A percentile compares a stretch with the other conserved stretches of the same genome.
Conservation (phyloP, 2,797 vertebrate genomes). For the Carduelis carduelis region DNA sequence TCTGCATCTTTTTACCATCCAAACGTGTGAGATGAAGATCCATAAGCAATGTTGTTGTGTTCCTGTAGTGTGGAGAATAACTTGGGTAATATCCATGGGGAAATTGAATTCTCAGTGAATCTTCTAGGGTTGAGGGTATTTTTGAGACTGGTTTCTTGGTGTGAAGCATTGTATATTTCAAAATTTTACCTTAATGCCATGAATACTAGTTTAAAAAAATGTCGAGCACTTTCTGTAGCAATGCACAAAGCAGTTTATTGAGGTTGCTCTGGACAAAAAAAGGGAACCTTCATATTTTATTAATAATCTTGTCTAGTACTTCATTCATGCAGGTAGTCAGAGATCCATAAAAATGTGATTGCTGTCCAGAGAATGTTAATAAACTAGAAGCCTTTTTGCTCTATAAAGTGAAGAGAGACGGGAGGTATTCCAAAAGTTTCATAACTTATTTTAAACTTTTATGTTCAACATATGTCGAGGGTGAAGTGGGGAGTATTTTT, state of each 20-base stretch:
- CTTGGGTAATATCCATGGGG: neutral
- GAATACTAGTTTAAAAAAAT: neutral
- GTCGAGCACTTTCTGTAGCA: neutral
- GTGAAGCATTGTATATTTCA: neutral
- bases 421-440: neutral
- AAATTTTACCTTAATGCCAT: neutral
- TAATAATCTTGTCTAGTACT: slow-evolving; percentile 24
- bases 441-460: slow-evolving; percentile 20
- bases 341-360: neutral
- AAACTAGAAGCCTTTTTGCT: neutral
- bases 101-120: neutral
- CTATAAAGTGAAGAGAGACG: neutral
- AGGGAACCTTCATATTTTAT: neutral
- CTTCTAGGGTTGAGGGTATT: neutral
- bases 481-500: slow-evolving; percentile 44
- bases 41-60: neutral
- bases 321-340: neutral
- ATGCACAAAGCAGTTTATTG: neutral
- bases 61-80: neutral
- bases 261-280: neutral
- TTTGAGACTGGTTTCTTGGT: neutral
- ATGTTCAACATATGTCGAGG: neutral
- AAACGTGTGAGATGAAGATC: neutral
- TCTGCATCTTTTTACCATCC: neutral
- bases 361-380: slow-evolving; percentile 5